phyloP scores from a whole-genome alignment of 2,888 invertebrate species.

The Cerastis rubricosa region DNA sequence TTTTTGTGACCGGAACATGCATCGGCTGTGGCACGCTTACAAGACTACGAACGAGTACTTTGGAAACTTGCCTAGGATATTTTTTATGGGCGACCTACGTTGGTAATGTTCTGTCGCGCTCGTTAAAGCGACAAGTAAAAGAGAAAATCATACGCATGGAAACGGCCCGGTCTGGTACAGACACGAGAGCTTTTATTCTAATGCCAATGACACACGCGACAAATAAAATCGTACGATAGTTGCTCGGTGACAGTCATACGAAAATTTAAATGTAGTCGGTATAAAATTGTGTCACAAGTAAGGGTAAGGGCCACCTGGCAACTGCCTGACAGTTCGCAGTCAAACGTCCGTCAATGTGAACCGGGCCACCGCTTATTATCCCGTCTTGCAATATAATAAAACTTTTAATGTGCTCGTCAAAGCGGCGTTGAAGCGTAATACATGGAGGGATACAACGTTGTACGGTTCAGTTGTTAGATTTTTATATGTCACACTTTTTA shows the following conservation, averaged over 20 bases:
- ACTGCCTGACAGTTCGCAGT: slow-evolving; percentile 72
- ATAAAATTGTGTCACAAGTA: slow-evolving; percentile 63
- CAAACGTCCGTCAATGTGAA: slow-evolving; percentile 78
- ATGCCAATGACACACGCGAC: slow-evolving; percentile 71
- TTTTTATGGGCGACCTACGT: slow-evolving; percentile 72
- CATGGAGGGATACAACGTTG: slow-evolving; percentile 53
- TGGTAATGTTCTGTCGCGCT: slow-evolving; percentile 70
- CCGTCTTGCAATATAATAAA: slow-evolving; percentile 81
- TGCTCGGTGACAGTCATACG: slow-evolving; percentile 62
- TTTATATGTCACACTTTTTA: slow-evolving; percentile 7
- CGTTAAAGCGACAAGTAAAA: slow-evolving; percentile 71
- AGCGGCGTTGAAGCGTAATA: slow-evolving; percentile 75
- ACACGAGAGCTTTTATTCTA: slow-evolving; percentile 68
- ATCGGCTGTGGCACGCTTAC: slow-evolving; percentile 62
- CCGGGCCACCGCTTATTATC: slow-evolving; percentile 76
- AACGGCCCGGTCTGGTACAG: slow-evolving; percentile 68
- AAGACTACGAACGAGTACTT: slow-evolving; percentile 56
- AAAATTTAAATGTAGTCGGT: slow-evolving; percentile 66
- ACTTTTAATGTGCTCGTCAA: slow-evolving; percentile 81
- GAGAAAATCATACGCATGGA: slow-evolving; percentile 70
- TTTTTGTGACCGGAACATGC: slow-evolving; percentile 74
- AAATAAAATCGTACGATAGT: slow-evolving; percentile 64
- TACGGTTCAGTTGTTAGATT: slow-evolving; percentile 40
- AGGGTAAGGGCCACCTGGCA: slow-evolving; percentile 78
- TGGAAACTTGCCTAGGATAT: slow-evolving; percentile 77